A percentile compares a stretch with the other conserved stretches of the same genome.
phyloP scores from a whole-genome alignment of 2,888 invertebrate genomes.

The Caenorhabditis drosophilae region DNA sequence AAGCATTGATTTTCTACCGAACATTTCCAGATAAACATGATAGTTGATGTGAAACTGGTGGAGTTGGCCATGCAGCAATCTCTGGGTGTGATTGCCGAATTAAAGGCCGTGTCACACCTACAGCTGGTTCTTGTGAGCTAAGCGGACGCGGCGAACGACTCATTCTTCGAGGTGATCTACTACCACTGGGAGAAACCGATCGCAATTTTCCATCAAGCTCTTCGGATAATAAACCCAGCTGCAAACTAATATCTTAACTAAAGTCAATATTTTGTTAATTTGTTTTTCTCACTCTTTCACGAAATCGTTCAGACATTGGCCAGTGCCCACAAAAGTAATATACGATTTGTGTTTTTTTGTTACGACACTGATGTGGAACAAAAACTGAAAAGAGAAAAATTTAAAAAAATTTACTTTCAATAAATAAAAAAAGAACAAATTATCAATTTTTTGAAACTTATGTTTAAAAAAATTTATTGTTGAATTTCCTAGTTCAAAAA shows the following conservation, averaged over 20 bases:
- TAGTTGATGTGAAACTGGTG: conserved; percentile 46
- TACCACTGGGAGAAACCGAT: conserved; percentile 37
- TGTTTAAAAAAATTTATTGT: conserved; percentile 7
- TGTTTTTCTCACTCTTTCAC: conserved; percentile 25
- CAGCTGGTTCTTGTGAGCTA: conserved; percentile 25
- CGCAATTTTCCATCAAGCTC: conserved; percentile 46
- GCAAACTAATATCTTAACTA: conserved; percentile 2
- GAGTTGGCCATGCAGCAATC: conserved; percentile 67
- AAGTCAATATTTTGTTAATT: not conserved
- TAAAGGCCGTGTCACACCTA: conserved; percentile 41
- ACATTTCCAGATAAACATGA: conserved; percentile 42
- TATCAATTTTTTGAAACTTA: no score
- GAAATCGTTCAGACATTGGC: conserved; percentile 37
- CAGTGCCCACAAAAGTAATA: not conserved
- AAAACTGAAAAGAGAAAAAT: not conserved
- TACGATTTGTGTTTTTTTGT: not conserved
- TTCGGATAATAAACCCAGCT: conserved; percentile 48
- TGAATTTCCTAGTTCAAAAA: no score
- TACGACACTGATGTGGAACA: conserved; percentile 1
- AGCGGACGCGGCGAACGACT: conserved; percentile 40
- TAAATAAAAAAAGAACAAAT: no score
- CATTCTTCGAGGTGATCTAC: conserved; percentile 41
- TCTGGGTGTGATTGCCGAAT: conserved; percentile 61
- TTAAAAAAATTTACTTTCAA: no score
- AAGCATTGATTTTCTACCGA: conserved; percentile 8